A percentile compares a stretch with the other conserved stretches of the same genome.
These are phyloP conservation scores for Onychomys torridus DNA, from an alignment of 2,797 vertebrate species.

Conservation along the genomic window DNA sequence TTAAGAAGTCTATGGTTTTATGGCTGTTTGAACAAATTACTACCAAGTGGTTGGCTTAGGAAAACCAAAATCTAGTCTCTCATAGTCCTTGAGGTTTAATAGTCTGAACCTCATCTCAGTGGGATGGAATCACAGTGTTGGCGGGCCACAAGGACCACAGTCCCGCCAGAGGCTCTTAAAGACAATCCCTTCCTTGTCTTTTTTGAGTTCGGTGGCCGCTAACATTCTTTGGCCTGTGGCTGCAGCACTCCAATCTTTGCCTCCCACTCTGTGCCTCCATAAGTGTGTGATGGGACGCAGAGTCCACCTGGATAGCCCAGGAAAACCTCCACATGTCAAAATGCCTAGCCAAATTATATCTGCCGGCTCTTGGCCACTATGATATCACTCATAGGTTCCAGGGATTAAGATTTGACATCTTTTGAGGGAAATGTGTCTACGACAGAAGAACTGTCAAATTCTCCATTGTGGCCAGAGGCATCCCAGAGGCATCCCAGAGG, in stretches of 20 bases:
- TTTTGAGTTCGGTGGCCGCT: neutral
- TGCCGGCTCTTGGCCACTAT: neutral
- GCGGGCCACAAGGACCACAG: too few species aligned
- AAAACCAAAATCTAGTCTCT: neutral
- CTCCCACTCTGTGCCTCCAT: neutral
- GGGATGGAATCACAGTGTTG: neutral
- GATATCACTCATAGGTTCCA: too few species aligned
- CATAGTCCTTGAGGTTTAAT: neutral
- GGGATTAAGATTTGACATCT: neutral
- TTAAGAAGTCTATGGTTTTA: neutral
- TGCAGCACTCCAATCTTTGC: neutral
- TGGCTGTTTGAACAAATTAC: neutral
- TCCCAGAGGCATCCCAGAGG: neutral
- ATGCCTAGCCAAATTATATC: neutral
- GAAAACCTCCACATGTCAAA: neutral
- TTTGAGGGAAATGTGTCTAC: neutral
- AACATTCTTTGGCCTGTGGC: neutral
- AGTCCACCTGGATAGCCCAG: neutral
- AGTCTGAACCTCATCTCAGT: neutral
- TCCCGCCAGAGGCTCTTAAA: too few species aligned
- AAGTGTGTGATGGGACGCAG: neutral
- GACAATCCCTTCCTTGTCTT: neutral
- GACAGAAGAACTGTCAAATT: neutral
- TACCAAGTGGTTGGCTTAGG: neutral
- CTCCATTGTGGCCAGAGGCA: neutral